Conservation (phyloP, 2,113 vertebrate genomes). For the Castor canadensis region DNA sequence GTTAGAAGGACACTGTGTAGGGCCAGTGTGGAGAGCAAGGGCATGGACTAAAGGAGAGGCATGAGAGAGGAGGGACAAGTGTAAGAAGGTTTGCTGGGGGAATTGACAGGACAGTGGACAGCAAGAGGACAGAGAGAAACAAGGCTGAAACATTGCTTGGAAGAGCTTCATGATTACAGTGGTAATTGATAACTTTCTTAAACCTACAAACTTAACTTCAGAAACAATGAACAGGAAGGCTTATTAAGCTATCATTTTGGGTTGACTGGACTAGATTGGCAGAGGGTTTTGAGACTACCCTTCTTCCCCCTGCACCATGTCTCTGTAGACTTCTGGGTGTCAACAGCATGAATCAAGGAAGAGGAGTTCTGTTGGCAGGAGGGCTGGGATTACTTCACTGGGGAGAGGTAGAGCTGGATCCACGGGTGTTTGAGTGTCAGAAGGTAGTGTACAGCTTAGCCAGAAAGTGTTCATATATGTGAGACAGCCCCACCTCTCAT, state of each 20-base stretch:
- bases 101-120: too few species aligned
- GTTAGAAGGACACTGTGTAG: neutral
- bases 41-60: neutral
- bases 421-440: neutral
- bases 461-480: neutral
- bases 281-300: neutral
- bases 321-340: neutral
- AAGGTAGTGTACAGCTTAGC: neutral
- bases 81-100: too few species aligned
- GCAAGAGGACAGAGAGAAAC: neutral
- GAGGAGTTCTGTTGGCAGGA: rapidly evolving
- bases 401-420: neutral
- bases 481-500: neutral
- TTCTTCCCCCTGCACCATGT: too few species aligned
- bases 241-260: neutral
- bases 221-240: neutral
- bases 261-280: neutral
- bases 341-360: neutral
- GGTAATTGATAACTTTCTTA: neutral
- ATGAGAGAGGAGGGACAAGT: neutral
- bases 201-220: neutral
- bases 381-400: too few species aligned
- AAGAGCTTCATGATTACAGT: neutral
- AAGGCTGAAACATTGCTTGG: neutral
- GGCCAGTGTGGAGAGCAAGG: neutral